These are phyloP conservation scores for Streptopelia turtur DNA, from an alignment of 2,797 vertebrate genomes.

Conservation along the genomic window DNA sequence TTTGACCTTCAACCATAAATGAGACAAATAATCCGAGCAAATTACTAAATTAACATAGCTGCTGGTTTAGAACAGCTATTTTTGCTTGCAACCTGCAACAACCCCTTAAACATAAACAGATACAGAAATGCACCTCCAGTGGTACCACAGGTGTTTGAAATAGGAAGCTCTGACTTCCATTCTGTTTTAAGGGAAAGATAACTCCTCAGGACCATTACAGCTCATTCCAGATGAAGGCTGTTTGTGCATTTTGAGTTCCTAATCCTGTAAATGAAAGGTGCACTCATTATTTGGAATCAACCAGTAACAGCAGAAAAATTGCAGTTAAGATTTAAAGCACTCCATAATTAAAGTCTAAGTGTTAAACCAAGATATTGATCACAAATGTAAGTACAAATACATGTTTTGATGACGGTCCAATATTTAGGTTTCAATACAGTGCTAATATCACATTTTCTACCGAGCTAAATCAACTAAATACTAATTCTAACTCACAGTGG, in stretches of 20 bases:
- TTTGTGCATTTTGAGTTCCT: not conserved
- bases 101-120: not conserved
- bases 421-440: not conserved
- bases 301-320: not conserved
- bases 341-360: not conserved
- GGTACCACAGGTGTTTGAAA: not conserved
- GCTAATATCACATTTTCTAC: not conserved
- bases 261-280: not conserved
- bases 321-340: not conserved
- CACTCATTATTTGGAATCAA: not conserved
- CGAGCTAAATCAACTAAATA: not conserved
- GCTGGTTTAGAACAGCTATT: constrained; percentile 35
- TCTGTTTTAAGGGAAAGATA: not conserved
- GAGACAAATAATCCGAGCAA: constrained; percentile 52
- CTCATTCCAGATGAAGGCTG: not conserved
- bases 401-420: not conserved
- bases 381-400: not conserved
- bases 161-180: not conserved
- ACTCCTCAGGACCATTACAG: not conserved
- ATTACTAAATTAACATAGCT: constrained; percentile 36
- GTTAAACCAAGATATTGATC: not conserved
- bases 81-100: constrained; percentile 29
- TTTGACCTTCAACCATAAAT: constrained; percentile 48
- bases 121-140: not conserved
- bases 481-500: not conserved